Evolutionary conservation across 2,113 vertebrate genomes (phyloP).

Genomic region (Drymodes brunneopygia): DNA sequence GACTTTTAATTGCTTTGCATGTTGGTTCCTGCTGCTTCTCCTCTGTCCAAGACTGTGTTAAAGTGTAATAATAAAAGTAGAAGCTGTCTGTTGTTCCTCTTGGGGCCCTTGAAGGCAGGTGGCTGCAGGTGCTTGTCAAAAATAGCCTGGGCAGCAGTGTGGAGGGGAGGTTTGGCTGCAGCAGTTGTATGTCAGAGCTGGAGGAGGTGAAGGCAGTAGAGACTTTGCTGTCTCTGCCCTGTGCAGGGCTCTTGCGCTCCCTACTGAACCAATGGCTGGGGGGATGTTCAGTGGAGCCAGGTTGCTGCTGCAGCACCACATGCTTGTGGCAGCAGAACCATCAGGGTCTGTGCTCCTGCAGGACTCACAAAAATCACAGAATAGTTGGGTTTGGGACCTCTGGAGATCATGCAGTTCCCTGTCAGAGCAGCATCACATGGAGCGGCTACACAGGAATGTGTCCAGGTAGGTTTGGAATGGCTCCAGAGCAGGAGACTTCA

Average conservation of each 20-base stretch:
- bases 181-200: background rate
- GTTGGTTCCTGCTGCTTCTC: conserved; percentile 32
- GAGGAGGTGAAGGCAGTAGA: background rate
- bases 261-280: background rate
- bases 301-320: background rate
- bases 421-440: background rate
- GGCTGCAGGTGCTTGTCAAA: background rate
- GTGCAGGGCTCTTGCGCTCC: background rate
- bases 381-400: background rate
- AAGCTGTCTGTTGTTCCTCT: background rate
- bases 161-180: background rate
- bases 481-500: background rate
- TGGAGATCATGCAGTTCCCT: background rate
- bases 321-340: accelerated
- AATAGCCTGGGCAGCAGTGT: background rate
- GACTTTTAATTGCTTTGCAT: conserved; percentile 57
- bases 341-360: background rate
- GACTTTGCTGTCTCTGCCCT: background rate
- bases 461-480: background rate
- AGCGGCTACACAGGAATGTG: background rate
- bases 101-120: background rate
- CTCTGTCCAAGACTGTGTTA: background rate
- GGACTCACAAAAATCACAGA: background rate
- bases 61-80: background rate
- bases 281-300: background rate